Percentiles rank a stretch among this genome's conserved stretches.
These are phyloP conservation scores for Squalus acanthias DNA, from an alignment of 2,797 vertebrate species.

Conservation along the genomic window DNA sequence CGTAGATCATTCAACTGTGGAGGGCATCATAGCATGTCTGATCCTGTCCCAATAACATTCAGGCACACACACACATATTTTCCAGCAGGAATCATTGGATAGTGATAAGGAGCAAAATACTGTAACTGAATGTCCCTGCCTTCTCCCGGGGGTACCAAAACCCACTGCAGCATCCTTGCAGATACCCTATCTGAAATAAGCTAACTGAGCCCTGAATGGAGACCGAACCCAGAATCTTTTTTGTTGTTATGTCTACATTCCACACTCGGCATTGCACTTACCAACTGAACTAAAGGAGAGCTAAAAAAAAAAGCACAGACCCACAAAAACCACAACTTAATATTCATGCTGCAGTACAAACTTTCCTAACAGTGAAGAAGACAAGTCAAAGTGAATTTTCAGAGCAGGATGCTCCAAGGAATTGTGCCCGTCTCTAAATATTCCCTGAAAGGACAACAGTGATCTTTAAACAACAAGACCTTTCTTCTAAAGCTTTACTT, in stretches of 20 bases:
- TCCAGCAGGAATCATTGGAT: neutral
- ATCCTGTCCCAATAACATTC: neutral
- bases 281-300: neutral
- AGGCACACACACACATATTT: neutral
- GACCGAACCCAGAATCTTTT: neutral
- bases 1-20: neutral
- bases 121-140: neutral
- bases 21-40: neutral
- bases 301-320: neutral
- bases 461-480: neutral
- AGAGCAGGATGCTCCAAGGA: neutral
- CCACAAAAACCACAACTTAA: slow-evolving; percentile 19
- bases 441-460: neutral
- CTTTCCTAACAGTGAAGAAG: neutral
- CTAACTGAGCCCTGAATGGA: neutral
- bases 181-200: neutral
- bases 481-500: neutral
- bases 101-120: neutral
- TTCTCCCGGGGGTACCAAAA: neutral
- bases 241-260: neutral
- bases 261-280: neutral
- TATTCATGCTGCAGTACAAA: neutral
- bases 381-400: neutral
- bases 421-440: neutral
- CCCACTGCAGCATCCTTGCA: neutral